These are phyloP conservation scores for Planiliza haematocheilus DNA, from an alignment of 2,113 vertebrate genomes.

Conservation along the genomic window DNA sequence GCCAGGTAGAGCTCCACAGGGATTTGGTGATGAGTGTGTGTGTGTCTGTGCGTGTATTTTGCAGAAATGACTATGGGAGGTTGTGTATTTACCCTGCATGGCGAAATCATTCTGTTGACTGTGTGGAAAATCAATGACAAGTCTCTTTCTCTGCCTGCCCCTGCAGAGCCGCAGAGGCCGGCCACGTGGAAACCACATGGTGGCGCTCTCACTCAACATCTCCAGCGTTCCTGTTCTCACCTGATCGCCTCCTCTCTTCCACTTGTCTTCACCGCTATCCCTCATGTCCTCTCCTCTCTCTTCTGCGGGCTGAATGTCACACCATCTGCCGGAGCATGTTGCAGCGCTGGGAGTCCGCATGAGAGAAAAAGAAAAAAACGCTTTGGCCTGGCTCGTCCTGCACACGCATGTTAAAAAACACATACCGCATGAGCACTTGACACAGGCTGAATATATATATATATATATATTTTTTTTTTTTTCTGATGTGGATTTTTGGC, in stretches of 20 bases:
- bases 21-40: slow-evolving; percentile 53
- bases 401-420: neutral
- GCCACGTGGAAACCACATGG: slow-evolving; percentile 65
- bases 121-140: slow-evolving; percentile 70
- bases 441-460: slow-evolving; percentile 9
- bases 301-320: slow-evolving; percentile 76
- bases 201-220: slow-evolving; percentile 76
- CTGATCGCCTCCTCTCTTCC: slow-evolving; percentile 60
- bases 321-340: slow-evolving; percentile 76
- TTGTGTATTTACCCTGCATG: slow-evolving; percentile 66
- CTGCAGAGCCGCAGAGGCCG: slow-evolving; percentile 23
- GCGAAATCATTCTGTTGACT: slow-evolving; percentile 74
- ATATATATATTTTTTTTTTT: no score
- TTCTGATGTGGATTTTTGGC: no score
- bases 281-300: slow-evolving; percentile 66
- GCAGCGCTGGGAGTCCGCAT: slow-evolving; percentile 33
- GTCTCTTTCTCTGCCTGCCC: slow-evolving; percentile 42
- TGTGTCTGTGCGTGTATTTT: slow-evolving; percentile 56
- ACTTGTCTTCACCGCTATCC: slow-evolving; percentile 48
- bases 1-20: slow-evolving; percentile 64
- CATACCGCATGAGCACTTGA: slow-evolving; percentile 7
- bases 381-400: slow-evolving; percentile 37
- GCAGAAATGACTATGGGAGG: slow-evolving; percentile 64
- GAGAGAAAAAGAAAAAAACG: slow-evolving; percentile 41
- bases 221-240: slow-evolving; percentile 63